Evolutionary conservation across 2,113 vertebrate species (phyloP), one percentile per base, ranked within the genome.

Genomic region (Trachemys scripta): DNA sequence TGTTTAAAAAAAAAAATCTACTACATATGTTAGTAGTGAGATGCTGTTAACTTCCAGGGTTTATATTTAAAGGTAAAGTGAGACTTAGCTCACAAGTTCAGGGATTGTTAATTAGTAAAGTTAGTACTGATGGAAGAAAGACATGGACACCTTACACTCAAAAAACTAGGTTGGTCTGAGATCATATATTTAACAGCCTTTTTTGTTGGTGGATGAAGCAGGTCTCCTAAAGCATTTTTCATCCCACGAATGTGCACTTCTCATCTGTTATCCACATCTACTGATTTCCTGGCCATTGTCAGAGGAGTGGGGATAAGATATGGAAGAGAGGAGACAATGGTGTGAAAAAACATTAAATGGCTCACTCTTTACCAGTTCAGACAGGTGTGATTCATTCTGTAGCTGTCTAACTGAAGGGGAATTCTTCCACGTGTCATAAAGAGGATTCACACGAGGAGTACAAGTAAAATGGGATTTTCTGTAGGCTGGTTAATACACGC

Each of bases 371-470:
- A 25, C 20, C 22, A 76, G 10, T 25, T 76, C 22, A 76, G 10
- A 42, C 11, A 24, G 22, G 10, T 42, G 5, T 76, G 20, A 47
- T 24, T 35, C 16, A 20, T 12, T 50, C 76, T 5, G 11, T 0
- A 0, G 50, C 0, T 0, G 11, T 78, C 45, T 72, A n/a, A 24
- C 9, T 94, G 80, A 69, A 47, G 75, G 20, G 59, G n/a, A 75
- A 42, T 0, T 0, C 42, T 4, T 45, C 19, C 35, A 22, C 62
- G 5, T 2, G 8, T 35, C 89, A 57, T 79, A 87, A 92, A 82
- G 16, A 81, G 90, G 9, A 81, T 69, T 29, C 51, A 80, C 88
- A 49, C 3, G 49, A 80, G 10, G 22, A 45, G 42, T 47, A 25
- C 25, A 20, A 54, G 22, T 78, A 47, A 78, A 22, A 72, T 38